phyloP scores from a whole-genome alignment of 35 echinoderm and acorn worm genomes.

The Heliocidaris tuberculata region DNA sequence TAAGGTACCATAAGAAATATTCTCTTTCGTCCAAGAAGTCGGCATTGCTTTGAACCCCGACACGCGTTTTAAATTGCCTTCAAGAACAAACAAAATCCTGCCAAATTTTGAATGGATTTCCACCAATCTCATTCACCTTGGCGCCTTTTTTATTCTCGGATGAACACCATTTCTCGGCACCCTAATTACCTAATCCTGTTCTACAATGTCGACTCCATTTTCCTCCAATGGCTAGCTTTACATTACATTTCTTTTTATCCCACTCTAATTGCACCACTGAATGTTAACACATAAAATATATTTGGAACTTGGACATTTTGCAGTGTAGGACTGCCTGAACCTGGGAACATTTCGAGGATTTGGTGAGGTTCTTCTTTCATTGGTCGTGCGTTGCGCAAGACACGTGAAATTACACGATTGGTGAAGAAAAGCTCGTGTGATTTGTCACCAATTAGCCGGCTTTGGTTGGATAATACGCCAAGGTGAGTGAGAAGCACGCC shows the following conservation, averaged over 20 bases:
- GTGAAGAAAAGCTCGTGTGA: conserved; percentile 13
- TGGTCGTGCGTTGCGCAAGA: background rate
- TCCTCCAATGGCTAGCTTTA: background rate
- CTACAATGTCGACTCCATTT: background rate
- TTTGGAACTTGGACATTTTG: background rate
- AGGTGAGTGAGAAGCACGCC: conserved; percentile 14
- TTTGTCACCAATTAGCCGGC: conserved; percentile 4
- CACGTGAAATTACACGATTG: background rate
- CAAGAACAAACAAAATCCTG: conserved; percentile 29
- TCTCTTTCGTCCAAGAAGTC: background rate
- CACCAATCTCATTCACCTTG: conserved; percentile 37
- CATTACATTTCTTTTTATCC: no score
- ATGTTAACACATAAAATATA: background rate
- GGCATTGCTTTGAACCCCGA: conserved; percentile 1
- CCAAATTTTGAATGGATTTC: conserved; percentile 27
- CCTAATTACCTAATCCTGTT: background rate
- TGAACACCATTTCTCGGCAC: background rate
- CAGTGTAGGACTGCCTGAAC: background rate
- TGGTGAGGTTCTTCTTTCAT: background rate
- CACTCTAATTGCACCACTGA: background rate
- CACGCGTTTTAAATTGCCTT: conserved; percentile 34
- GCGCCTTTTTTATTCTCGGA: background rate
- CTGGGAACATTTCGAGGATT: background rate
- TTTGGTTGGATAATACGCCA: conserved; percentile 10
- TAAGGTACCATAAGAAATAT: no score